Evolutionary conservation across 1,140 invertebrate genomes (phyloP).

Genomic region (Drosophila lacteicornis): DNA sequence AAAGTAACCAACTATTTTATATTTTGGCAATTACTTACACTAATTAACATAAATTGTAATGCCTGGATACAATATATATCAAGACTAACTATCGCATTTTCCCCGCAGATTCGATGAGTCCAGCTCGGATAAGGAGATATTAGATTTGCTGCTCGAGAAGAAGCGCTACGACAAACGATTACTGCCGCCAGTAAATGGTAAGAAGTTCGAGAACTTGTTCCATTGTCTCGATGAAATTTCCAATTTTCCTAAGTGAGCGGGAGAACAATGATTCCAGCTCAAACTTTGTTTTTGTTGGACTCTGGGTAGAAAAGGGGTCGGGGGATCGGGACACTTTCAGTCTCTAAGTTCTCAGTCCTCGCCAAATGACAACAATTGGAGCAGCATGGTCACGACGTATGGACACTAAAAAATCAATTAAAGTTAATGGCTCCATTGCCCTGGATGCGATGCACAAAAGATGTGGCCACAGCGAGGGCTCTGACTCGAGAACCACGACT

Average conservation of each 20-base stretch:
- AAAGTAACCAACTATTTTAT: conserved; percentile 11
- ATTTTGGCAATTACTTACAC: conserved; percentile 37
- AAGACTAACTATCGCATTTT: conserved; percentile 5
- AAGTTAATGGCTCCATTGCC: conserved; percentile 59
- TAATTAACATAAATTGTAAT: conserved; percentile 1
- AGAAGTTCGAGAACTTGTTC: conserved; percentile 78
- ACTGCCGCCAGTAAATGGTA: conserved; percentile 93
- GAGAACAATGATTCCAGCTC: conserved; percentile 35
- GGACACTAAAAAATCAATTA: conserved; percentile 68
- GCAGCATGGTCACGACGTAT: conserved; percentile 37
- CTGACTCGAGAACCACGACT: background rate
- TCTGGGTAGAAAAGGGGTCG: background rate
- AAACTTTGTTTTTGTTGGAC: conserved; percentile 22
- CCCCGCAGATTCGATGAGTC: conserved; percentile 91
- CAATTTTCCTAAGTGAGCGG: conserved; percentile 64
- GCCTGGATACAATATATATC: background rate
- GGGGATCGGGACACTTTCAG: conserved; percentile 17
- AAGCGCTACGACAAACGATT: conserved; percentile 94
- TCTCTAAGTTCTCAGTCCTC: conserved; percentile 17
- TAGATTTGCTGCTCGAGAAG: conserved; percentile 92
- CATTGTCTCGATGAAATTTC: conserved; percentile 39
- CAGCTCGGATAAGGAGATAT: conserved; percentile 95
- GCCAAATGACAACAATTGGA: conserved; percentile 25
- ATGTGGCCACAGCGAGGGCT: conserved; percentile 19
- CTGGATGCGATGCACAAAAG: conserved; percentile 46